Evolutionary conservation across 2,113 vertebrate species (phyloP).

Genomic region (Empidonax alnorum): DNA sequence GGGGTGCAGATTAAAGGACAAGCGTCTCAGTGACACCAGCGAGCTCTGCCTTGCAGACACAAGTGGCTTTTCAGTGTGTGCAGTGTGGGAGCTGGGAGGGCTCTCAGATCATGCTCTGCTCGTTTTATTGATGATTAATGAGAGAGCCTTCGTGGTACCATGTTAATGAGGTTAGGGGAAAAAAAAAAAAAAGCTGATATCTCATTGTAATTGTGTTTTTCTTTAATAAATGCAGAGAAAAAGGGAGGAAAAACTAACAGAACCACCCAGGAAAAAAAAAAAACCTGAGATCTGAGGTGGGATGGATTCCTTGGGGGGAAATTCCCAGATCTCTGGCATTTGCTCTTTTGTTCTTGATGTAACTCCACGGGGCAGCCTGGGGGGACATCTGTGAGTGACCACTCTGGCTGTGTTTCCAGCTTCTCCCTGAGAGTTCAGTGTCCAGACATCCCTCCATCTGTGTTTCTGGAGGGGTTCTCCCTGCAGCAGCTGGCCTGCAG

Average conservation of each 20-base stretch:
- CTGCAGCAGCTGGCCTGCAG: background rate
- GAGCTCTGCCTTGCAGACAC: conserved; percentile 17
- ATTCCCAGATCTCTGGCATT: background rate
- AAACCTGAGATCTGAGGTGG: background rate
- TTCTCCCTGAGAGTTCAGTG: background rate
- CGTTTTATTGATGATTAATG: conserved; percentile 72
- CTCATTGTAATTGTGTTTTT: conserved; percentile 43
- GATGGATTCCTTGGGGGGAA: background rate
- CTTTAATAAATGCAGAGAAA: conserved; percentile 33
- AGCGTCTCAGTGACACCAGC: background rate
- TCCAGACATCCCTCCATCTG: accelerated
- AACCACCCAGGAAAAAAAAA: background rate
- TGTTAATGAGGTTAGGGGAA: background rate
- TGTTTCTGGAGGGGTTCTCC: background rate
- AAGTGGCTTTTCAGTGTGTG: conserved; percentile 43
- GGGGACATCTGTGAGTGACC: background rate
- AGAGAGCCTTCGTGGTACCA: conserved; percentile 45
- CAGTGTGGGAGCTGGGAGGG: background rate
- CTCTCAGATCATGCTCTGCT: conserved; percentile 44
- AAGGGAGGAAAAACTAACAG: background rate
- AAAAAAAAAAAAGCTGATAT: background rate
- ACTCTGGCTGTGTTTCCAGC: background rate
- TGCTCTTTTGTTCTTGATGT: background rate
- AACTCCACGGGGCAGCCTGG: background rate
- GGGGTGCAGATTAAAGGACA: conserved; percentile 36